Evolutionary conservation across 1,140 invertebrate genomes (phyloP).

Genomic region (Polyergus mexicanus): DNA sequence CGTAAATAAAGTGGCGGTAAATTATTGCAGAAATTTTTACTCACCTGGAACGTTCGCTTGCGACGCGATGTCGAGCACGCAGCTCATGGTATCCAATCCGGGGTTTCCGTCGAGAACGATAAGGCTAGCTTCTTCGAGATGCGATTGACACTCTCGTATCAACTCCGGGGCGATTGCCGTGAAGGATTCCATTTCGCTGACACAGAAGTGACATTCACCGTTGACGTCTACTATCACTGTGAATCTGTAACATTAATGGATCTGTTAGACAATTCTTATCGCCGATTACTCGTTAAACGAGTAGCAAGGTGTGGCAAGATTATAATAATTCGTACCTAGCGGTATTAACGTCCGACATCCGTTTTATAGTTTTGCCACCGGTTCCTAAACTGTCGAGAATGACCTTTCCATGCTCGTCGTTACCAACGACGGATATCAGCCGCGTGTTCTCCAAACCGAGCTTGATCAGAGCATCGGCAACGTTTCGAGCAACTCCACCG

Average conservation of each 20-base stretch:
- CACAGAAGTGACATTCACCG: conserved; percentile 92
- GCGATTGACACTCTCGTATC: conserved; percentile 84
- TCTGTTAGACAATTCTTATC: background rate
- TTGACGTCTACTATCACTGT: conserved; percentile 90
- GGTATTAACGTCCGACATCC: conserved; percentile 79
- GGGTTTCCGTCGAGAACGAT: conserved; percentile 95
- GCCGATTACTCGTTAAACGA: background rate
- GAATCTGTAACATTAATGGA: conserved; percentile 86
- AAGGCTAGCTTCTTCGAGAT: conserved; percentile 88
- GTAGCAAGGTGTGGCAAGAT: background rate
- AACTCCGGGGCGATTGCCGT: conserved; percentile 89
- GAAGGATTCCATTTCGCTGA: conserved; percentile 95
- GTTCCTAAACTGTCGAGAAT: conserved; percentile 86
- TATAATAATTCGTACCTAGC: conserved; percentile 78
- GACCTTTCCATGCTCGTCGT: conserved; percentile 88
- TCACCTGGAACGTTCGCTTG: conserved; percentile 90
- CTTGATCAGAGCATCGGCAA: conserved; percentile 94
- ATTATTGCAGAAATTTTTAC: conserved; percentile 67
- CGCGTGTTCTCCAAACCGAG: conserved; percentile 89
- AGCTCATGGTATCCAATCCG: conserved; percentile 89
- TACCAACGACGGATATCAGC: conserved; percentile 94
- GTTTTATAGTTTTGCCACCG: conserved; percentile 78
- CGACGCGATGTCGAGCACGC: conserved; percentile 89
- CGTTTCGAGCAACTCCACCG: conserved; percentile 96
- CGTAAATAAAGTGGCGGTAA: background rate